A percentile compares a stretch with the other conserved stretches of the same genome.
Evolutionary conservation across 2,113 vertebrate species (phyloP).

Genomic region (Scortum barcoo): DNA sequence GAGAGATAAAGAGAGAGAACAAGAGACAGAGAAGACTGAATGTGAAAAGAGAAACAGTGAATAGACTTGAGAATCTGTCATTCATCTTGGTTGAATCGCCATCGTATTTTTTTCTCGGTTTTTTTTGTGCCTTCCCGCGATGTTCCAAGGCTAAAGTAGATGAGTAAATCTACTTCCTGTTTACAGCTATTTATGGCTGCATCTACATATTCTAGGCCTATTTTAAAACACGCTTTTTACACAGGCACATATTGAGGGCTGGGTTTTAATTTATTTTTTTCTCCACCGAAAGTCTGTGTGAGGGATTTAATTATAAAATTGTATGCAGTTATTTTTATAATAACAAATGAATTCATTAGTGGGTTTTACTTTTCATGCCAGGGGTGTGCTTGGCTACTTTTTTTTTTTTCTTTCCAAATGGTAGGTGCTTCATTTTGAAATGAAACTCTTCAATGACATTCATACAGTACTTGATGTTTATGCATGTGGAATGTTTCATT

Average conservation of each 20-base stretch:
- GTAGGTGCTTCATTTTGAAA: constrained; percentile 49
- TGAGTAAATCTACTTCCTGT: constrained; percentile 13
- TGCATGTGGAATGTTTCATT: constrained; percentile 64
- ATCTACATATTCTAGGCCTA: background rate
- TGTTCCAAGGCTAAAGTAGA: constrained; percentile 35
- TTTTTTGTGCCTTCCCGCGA: constrained; percentile 2
- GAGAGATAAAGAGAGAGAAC: background rate
- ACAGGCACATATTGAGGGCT: background rate
- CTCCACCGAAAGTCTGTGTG: background rate
- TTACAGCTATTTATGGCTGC: constrained; percentile 10
- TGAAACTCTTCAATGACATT: constrained; percentile 56
- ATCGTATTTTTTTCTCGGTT: constrained; percentile 5
- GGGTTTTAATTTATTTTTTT: constrained; percentile 8
- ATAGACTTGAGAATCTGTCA: constrained; percentile 32
- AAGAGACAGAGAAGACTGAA: constrained; percentile 37
- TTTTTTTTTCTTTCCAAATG: constrained; percentile 13
- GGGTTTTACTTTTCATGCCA: constrained; percentile 9
- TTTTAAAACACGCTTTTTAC: constrained; percentile 12
- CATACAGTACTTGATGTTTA: constrained; percentile 62
- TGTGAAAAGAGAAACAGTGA: constrained; percentile 14
- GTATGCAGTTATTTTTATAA: constrained; percentile 40
- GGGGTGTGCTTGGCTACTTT: background rate
- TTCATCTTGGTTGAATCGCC: constrained; percentile 55
- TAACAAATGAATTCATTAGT: constrained; percentile 17
- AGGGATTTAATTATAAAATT: constrained; percentile 33